These are phyloP conservation scores for Anoura caudifer DNA, from an alignment of 2,113 vertebrate genomes.

Conservation along the genomic window DNA sequence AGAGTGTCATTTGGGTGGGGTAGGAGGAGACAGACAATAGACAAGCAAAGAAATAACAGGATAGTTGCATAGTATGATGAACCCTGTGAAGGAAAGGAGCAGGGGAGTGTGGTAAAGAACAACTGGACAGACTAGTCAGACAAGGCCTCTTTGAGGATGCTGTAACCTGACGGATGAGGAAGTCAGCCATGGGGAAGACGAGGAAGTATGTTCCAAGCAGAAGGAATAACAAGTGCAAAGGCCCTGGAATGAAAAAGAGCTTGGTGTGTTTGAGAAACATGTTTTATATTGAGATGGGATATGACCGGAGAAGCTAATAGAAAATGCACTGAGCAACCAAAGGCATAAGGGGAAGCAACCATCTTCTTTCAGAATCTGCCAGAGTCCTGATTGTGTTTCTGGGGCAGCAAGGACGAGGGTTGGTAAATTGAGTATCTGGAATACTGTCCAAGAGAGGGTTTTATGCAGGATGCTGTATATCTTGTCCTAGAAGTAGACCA, in stretches of 20 bases:
- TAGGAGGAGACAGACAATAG: not conserved
- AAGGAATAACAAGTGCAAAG: not conserved
- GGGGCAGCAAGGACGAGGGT: not conserved
- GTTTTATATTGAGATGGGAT: not conserved
- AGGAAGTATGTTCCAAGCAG: not conserved
- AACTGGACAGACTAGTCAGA: not conserved
- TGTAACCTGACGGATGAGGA: not conserved
- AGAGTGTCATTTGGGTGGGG: not conserved
- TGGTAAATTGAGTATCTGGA: not conserved
- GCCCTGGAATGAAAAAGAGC: not conserved
- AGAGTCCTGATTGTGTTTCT: not conserved
- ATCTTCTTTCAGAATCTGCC: conserved; percentile 4
- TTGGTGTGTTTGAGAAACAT: not conserved
- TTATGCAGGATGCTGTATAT: not conserved
- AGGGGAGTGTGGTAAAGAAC: not conserved
- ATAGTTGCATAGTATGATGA: not conserved
- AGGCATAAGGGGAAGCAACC: not conserved
- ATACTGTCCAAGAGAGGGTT: not conserved
- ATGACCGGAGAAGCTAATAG: not conserved
- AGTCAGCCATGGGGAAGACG: not conserved
- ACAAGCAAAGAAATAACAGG: not conserved
- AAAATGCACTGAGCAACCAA: not conserved
- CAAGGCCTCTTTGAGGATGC: not conserved
- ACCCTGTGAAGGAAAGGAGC: not conserved
- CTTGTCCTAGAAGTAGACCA: not conserved